Base-by-base conservation (phyloP, 2,888 invertebrate species). In the Drosophila ezoana region DNA sequence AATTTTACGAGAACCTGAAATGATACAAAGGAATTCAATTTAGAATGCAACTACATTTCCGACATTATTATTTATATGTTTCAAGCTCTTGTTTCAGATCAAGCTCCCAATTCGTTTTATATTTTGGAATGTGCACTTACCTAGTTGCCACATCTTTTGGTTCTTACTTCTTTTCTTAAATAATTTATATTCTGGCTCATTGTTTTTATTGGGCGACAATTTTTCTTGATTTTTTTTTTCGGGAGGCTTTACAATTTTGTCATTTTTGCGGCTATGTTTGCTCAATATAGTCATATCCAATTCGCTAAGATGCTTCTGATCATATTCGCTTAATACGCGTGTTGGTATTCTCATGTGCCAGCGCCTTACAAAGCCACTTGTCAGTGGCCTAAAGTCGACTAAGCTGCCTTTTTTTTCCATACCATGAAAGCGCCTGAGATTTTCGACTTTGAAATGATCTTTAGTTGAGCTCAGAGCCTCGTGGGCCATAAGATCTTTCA, bases 141-240 rank as follows among this genome's bases (percentile, higher is more conserved):
- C 71, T 14, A 72, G 16, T 1, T 35, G 56, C 71, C 71, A 70
- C 51, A 53, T 56, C 4, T 43, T 43, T 38, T 14, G 14, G 38
- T 3, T 33, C 3, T 28, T 28, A 33, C 1, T 35, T 1, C 49
- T 23, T 10, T 13, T 16, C 16, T 2, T 28, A 8, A 2, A 8
- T 28, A 28, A 28, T 28, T 2, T 4, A 23, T 23, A 47, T 14
- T 18, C 13, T 37, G 4, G 8, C 3, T 38, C 14, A 1, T 38
- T 44, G 0, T 8, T 11, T 9, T 62, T 14, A 5, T 9, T 28
- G 3, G n/a, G 11, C 5, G n/a, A 13, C 3, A 6, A 4, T 3
- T 4, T 14, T 3, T 14, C 4, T 2, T 16, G 16, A 6, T 11
- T 1, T 13, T 49, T 3, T 0, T 3, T 4, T 2, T 35, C 10